Percentiles rank a stretch among this genome's conserved stretches.
phyloP scores from a whole-genome alignment of 1,140 invertebrate genomes.

The Drosophila ananassae region DNA sequence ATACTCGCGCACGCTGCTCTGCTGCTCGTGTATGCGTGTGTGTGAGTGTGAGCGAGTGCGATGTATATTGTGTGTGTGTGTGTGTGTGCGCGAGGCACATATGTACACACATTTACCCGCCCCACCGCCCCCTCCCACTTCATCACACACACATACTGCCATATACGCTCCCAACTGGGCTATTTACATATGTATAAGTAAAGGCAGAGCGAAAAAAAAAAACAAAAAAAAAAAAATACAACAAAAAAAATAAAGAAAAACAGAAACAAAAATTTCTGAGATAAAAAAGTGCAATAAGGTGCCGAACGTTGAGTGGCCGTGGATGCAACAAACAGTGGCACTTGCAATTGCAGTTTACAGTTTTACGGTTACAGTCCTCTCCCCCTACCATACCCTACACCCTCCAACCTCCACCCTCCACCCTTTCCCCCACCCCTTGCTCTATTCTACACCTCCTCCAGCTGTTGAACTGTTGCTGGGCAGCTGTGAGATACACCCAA shows the following conservation, averaged over 20 bases:
- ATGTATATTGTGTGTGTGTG: constrained; percentile 3
- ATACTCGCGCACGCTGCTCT: constrained; percentile 21
- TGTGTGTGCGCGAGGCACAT: constrained; percentile 26
- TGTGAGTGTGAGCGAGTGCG: constrained; percentile 4
- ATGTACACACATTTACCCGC: constrained; percentile 28
- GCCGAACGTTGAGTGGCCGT: constrained; percentile 33
- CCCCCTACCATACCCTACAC: not conserved
- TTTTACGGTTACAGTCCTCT: not conserved
- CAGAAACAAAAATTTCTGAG: constrained; percentile 50
- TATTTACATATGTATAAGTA: constrained; percentile 78
- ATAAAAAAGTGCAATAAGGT: constrained; percentile 77
- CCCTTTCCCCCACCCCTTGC: no score
- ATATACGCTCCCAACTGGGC: constrained; percentile 64
- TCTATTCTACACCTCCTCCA: not conserved
- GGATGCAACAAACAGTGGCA: constrained; percentile 13
- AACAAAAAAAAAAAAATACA: constrained; percentile 21
- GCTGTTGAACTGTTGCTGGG: not conserved
- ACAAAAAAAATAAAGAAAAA: constrained; percentile 30
- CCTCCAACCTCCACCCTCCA: no score
- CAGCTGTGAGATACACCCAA: constrained; percentile 1
- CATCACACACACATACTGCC: constrained; percentile 17
- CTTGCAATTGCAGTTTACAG: constrained; percentile 3
- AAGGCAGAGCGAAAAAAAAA: constrained; percentile 32
- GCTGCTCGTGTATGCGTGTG: constrained; percentile 14
- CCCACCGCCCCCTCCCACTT: not conserved